These are phyloP conservation scores for Andricus quercusramuli DNA, from an alignment of 2,888 invertebrate genomes.

Conservation along the genomic window DNA sequence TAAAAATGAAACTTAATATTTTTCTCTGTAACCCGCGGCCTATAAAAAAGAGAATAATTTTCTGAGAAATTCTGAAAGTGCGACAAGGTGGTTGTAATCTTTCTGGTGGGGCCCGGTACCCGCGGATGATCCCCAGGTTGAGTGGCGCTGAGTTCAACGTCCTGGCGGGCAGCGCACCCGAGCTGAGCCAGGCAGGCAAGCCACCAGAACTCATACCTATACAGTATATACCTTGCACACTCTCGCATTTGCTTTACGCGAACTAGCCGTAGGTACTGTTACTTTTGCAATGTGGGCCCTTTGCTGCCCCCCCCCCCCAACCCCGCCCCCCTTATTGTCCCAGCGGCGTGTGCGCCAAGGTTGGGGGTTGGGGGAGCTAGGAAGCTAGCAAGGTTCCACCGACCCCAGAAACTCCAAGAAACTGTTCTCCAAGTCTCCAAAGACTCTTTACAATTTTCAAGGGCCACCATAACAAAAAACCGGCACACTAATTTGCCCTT, in stretches of 20 bases:
- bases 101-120: conserved; percentile 48
- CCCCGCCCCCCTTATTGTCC: conserved; percentile 52
- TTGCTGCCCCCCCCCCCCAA: conserved; percentile 62
- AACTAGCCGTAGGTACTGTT: conserved; percentile 76
- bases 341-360: conserved; percentile 46
- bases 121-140: conserved; percentile 77
- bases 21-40: too few species aligned
- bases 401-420: neutral
- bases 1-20: too few species aligned
- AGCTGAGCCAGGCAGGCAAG: conserved; percentile 61
- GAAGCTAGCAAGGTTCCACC: conserved; percentile 22
- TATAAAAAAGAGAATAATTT: too few species aligned
- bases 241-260: conserved; percentile 70
- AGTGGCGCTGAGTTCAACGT: conserved; percentile 78
- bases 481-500: neutral
- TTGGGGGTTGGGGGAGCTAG: conserved; percentile 6
- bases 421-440: neutral
- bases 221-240: conserved; percentile 43
- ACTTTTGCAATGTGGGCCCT: conserved; percentile 74
- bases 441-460: neutral
- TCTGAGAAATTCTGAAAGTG: too few species aligned
- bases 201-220: conserved; percentile 64
- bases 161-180: conserved; percentile 78
- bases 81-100: too few species aligned
- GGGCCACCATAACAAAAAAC: neutral